Base-by-base conservation (phyloP, 37 sponge, comb jelly and placozoan genomes). In the Dysidea cf. avara region DNA sequence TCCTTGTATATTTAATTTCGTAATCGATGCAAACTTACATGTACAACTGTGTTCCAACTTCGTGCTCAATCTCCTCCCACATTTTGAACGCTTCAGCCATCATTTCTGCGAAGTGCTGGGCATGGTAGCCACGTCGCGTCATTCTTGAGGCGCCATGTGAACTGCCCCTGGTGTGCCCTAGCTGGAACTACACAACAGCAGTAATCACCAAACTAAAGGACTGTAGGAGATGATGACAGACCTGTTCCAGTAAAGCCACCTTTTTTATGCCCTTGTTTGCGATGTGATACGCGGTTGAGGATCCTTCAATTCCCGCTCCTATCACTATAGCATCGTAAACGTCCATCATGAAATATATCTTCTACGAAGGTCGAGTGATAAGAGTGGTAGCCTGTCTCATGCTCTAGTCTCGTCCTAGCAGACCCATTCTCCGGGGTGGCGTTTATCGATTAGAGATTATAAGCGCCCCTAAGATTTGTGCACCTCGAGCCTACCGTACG, bases 261-360 rank as follows among this genome's bases (percentile, higher is more conserved):
- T 46, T 66, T 50, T 82, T 78, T 24, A 38, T 60, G 29, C 64
- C 80, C 7, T 51, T 39, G 17, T 33, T 53, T 6, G 76, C 49
- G 12, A 90, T 77, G 14, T 82, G 35, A 35, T 79, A 90, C 6
- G 90, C 95, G 28, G 95, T 89, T 36, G 90, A 53, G 65, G 87
- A 80, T 12, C 95, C 95, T 58, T 86, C 82, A 6, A 94, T 46
- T 1, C 95, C 95, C 1, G 95, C 95, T 16, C 95, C 95, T 20
- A 94, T 58, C 16, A 94, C 90, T 16, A 73, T 74, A 28, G 80
- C 78, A 51, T 89, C 90, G 52, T 49, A 88, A 18, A 55, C 16
- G 9, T 12, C 46, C 5, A 12, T 9, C 46, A 43, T 43, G n/a
- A n/a, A n/a, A n/a, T n/a, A n/a, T n/a, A n/a, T n/a, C n/a, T n/a